Evolutionary conservation across 2,797 vertebrate species (phyloP).

Genomic region (Sebastes nivosus): DNA sequence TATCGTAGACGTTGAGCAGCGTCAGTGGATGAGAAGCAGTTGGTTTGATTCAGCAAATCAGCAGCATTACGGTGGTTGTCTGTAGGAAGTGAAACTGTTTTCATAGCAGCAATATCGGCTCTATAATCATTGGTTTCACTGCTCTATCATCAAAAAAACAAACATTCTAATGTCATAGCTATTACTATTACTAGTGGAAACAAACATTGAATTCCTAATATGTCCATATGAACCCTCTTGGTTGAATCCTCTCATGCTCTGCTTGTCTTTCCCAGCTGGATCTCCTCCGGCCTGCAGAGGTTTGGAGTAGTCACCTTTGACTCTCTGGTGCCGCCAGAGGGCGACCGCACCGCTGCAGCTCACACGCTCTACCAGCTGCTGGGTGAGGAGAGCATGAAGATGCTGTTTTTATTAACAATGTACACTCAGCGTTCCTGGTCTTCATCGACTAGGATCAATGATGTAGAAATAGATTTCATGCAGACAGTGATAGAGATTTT

Average conservation of each 20-base stretch:
- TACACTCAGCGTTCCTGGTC: not conserved
- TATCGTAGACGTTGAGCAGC: not conserved
- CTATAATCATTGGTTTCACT: not conserved
- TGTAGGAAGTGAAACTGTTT: not conserved
- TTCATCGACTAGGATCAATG: not conserved
- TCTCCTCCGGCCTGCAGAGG: constrained; percentile 61
- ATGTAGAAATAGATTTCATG: not conserved
- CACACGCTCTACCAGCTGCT: constrained; percentile 78
- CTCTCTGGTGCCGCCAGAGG: constrained; percentile 77
- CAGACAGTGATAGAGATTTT: not conserved
- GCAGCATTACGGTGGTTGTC: too few relatives aligned
- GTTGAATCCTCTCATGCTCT: not conserved
- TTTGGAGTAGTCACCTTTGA: constrained; percentile 70
- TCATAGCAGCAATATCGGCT: not conserved
- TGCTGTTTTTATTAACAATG: not conserved
- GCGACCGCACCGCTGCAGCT: constrained; percentile 74
- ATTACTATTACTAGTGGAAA: not conserved
- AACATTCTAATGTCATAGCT: not conserved
- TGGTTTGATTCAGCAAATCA: too few relatives aligned
- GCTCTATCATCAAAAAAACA: not conserved
- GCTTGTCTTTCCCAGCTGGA: constrained; percentile 54
- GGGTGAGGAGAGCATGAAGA: constrained; percentile 71
- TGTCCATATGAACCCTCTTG: not conserved
- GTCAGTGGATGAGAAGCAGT: too few relatives aligned
- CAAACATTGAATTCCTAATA: not conserved